A percentile compares a stretch with the other conserved stretches of the same genome.
phyloP scores from a whole-genome alignment of 2,113 vertebrate species.

The Noctilio leporinus region DNA sequence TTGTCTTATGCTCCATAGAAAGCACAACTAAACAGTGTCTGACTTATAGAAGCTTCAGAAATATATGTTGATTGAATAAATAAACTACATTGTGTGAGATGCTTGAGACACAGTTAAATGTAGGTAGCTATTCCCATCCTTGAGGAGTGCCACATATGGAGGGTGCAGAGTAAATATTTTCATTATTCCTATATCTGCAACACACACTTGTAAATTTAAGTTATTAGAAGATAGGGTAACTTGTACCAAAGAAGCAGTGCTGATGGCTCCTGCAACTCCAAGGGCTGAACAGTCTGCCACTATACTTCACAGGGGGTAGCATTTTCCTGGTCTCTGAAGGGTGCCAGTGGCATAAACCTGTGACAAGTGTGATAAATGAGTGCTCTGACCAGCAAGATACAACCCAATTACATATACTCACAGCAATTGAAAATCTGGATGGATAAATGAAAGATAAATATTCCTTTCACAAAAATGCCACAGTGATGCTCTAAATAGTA shows the following conservation, averaged over 20 bases:
- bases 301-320: not conserved
- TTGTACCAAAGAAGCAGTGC: not conserved
- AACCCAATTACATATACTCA: not conserved
- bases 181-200: not conserved
- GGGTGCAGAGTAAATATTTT: not conserved
- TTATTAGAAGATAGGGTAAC: not conserved
- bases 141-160: not conserved
- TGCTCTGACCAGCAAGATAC: too few species aligned
- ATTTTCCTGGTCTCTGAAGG: not conserved
- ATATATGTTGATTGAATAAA: not conserved
- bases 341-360: accelerated
- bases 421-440: not conserved
- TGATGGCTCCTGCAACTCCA: not conserved
- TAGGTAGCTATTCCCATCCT: not conserved
- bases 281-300: not conserved
- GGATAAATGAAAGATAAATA: not conserved
- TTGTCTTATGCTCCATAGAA: not conserved
- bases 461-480: not conserved
- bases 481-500: not conserved
- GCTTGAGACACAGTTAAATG: not conserved
- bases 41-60: not conserved
- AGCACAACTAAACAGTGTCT: not conserved
- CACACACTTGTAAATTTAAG: not conserved
- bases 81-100: not conserved
- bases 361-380: not conserved